Evolutionary conservation across 1,140 invertebrate species (phyloP), one percentile per base, ranked within the genome.

Genomic region (Listronotus bonariensis): DNA sequence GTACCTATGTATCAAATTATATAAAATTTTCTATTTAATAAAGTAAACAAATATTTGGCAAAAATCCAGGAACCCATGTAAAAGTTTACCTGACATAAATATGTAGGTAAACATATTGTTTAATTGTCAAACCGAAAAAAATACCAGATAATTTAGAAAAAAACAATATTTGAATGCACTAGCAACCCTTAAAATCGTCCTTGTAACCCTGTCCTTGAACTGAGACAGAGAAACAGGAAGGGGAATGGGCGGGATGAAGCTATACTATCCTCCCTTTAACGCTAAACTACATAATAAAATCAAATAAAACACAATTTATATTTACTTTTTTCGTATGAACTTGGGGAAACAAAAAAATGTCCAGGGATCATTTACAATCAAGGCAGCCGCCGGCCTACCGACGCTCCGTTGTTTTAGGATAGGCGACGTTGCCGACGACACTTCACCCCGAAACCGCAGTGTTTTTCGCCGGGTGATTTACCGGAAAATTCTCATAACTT

Each of bases 381-480:
- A 57, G 55, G 14, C 41, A 41, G 55, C 18, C 55, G 32, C 55
- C 55, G 55, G 55, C 43, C 55, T 45, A 15, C 17, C 32, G 51
- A 42, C 32, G 31, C 26, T 57, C 38, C 26, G 41, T 46, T 46
- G 55, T 46, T 45, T 46, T 18, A 34, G 55, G 40, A 42, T 38
- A 57, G 15, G 55, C 55, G 26, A 45, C 32, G 55, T 57, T 57
- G 55, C 55, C 55, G 40, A 57, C 14, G 20, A 57, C 55, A 57
- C 55, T 34, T 15, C n/a, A 57, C 32, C 38, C 40, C n/a, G 36
- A 6, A 56, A 42, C 8, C 20, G 36, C 32, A 34, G 15, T 49
- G 12, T 18, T 49, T 49, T 26, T 20, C 3, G 15, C 15, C 15
- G 20, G 15, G 15, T 18, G n/a, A 49, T 12, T 15, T 20, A n/a